phyloP scores from a whole-genome alignment of 30 jellyfish, hydroid and myxozoan species.

The Phacellophora camtschatica region DNA sequence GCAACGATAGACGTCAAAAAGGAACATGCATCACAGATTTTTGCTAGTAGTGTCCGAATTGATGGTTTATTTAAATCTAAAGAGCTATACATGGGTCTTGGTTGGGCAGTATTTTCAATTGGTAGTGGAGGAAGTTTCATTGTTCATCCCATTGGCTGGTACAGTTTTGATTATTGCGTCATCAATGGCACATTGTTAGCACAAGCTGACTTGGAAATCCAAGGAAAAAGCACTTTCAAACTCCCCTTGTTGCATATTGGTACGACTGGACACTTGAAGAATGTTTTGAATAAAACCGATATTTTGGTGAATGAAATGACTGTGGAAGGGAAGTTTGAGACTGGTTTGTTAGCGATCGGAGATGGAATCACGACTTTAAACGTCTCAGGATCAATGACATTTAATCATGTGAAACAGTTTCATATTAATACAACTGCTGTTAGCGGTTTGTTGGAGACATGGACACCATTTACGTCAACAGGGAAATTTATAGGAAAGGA shows the following conservation, averaged over 20 bases:
- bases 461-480: conserved; percentile 51
- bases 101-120: conserved; percentile 12
- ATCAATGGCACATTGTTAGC: conserved; percentile 11
- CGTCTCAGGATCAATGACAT: conserved; percentile 38
- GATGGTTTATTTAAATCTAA: conserved; percentile 26
- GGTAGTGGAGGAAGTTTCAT: conserved; percentile 11
- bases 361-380: conserved; percentile 2
- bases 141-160: conserved; percentile 52
- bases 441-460: conserved; percentile 32
- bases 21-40: conserved; percentile 51
- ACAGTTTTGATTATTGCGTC: conserved; percentile 25
- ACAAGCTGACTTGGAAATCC: conserved; percentile 26
- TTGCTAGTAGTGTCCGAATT: conserved; percentile 18
- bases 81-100: conserved; percentile 50
- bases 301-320: conserved; percentile 17
- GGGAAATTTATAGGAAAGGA: conserved; percentile 26
- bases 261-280: conserved; percentile 10
- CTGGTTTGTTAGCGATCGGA: conserved; percentile 16
- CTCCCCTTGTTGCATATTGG: conserved; percentile 11
- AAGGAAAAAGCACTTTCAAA: conserved; percentile 18
- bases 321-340: conserved; percentile 50
- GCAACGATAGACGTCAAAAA: not conserved
- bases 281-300: conserved; percentile 10
- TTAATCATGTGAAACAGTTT: conserved; percentile 20
- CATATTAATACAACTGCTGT: not conserved